Conservation (phyloP, 2,888 invertebrate species). For the Drosophila engyochracea region DNA sequence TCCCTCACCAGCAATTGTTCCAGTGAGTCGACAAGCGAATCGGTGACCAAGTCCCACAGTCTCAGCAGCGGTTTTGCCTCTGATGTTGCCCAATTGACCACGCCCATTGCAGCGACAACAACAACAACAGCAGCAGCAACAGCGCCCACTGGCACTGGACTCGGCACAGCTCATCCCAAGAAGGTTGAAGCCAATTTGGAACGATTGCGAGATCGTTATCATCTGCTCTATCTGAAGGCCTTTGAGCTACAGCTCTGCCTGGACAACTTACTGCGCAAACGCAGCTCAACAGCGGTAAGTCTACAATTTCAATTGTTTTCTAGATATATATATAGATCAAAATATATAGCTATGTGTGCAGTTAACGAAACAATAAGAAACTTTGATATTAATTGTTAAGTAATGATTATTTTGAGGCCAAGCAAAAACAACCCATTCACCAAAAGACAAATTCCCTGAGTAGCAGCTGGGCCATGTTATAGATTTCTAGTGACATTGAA, state of each 20-base stretch:
- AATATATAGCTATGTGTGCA: background rate
- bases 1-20: constrained; percentile 75
- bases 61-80: constrained; percentile 76
- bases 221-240: constrained; percentile 94
- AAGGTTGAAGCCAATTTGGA: constrained; percentile 85
- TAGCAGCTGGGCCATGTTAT: background rate
- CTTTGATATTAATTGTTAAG: background rate
- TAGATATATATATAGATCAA: background rate
- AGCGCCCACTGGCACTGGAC: constrained; percentile 31
- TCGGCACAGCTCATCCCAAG: constrained; percentile 48
- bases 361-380: background rate
- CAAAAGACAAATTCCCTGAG: accelerated
- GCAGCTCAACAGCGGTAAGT: constrained; percentile 88
- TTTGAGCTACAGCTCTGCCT: constrained; percentile 97
- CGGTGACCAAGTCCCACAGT: constrained; percentile 68
- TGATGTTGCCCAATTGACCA: constrained; percentile 49
- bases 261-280: constrained; percentile 91
- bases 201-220: constrained; percentile 95
- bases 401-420: background rate
- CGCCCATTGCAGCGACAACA: constrained; percentile 39
- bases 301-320: background rate
- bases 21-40: constrained; percentile 75
- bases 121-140: constrained; percentile 37
- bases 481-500: constrained; percentile 37
- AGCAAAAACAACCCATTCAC: background rate